Evolutionary conservation across 2,113 vertebrate genomes (phyloP).

Genomic region (Cryptomyrus ogoouensis): DNA sequence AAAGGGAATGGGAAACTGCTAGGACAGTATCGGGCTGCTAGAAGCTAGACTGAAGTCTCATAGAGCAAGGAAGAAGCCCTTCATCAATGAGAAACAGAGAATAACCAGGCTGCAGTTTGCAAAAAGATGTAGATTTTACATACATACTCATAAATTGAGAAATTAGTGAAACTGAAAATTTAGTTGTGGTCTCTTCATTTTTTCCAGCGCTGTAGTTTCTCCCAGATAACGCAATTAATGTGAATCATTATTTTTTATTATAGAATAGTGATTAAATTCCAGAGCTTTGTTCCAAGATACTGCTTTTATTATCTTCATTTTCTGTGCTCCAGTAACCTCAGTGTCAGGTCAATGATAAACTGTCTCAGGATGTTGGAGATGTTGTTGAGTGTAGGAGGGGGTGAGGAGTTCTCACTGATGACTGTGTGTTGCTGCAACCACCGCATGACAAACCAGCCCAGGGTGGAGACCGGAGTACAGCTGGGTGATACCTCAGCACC

Average conservation of each 20-base stretch:
- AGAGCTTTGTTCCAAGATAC: background rate
- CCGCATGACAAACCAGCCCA: too few relatives aligned
- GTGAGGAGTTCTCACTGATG: too few relatives aligned
- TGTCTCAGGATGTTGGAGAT: background rate
- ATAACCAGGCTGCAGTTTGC: background rate
- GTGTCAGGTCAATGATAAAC: background rate
- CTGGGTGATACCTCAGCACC: too few relatives aligned
- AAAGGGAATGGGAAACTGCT: too few relatives aligned
- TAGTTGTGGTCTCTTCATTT: background rate
- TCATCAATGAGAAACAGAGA: background rate
- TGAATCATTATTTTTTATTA: background rate
- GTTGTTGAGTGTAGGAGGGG: background rate
- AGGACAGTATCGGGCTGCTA: background rate
- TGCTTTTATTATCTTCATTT: background rate
- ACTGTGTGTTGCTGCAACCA: too few relatives aligned
- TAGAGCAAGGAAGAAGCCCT: background rate
- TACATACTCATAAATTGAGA: too few relatives aligned
- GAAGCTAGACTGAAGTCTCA: background rate
- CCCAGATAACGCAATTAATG: background rate
- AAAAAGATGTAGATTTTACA: too few relatives aligned
- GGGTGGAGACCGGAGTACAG: too few relatives aligned
- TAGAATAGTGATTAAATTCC: background rate
- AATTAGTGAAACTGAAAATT: background rate
- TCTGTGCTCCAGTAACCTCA: background rate
- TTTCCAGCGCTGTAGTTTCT: background rate